Percentiles rank a stretch among this genome's conserved stretches.
Evolutionary conservation across 30 jellyfish, hydroid and myxozoan genomes (phyloP).

Genomic region (Aurelia aurita complex sp. Pacific): DNA sequence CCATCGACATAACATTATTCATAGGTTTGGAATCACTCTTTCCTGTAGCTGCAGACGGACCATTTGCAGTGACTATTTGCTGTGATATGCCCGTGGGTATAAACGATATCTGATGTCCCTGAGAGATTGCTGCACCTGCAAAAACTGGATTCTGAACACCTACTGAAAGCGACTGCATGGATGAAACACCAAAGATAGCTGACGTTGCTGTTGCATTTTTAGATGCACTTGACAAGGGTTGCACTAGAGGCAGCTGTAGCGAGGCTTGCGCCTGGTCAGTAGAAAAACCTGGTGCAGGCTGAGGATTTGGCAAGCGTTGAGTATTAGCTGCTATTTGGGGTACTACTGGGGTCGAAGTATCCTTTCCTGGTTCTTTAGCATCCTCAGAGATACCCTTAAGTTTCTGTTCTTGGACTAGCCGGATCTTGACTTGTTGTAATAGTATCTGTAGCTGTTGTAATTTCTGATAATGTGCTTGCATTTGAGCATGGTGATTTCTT

Average conservation of each 20-base stretch:
- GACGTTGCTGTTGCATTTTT: background rate
- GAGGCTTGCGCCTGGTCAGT: background rate
- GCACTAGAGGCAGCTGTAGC: background rate
- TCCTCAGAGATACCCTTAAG: background rate
- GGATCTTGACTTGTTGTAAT: constrained; percentile 83
- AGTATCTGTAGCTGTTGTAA: constrained; percentile 86
- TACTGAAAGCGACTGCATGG: background rate
- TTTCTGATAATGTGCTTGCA: constrained; percentile 90
- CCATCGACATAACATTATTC: too few species aligned
- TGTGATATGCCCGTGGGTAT: background rate
- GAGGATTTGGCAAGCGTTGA: background rate
- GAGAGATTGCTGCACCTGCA: background rate
- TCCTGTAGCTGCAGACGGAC: background rate
- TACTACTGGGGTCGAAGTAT: constrained; percentile 1
- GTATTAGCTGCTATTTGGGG: background rate
- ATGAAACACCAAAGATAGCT: background rate
- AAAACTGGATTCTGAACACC: background rate
- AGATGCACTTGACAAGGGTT: background rate
- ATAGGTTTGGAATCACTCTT: too few species aligned
- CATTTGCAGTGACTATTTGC: background rate
- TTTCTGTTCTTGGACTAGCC: constrained; percentile 68
- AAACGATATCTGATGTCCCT: background rate
- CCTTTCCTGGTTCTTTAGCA: background rate
- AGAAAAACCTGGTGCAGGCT: background rate
- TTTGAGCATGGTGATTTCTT: constrained; percentile 88